These are phyloP conservation scores for Lasioglossum calceatum DNA, from an alignment of 2,888 invertebrate species.

Conservation along the genomic window DNA sequence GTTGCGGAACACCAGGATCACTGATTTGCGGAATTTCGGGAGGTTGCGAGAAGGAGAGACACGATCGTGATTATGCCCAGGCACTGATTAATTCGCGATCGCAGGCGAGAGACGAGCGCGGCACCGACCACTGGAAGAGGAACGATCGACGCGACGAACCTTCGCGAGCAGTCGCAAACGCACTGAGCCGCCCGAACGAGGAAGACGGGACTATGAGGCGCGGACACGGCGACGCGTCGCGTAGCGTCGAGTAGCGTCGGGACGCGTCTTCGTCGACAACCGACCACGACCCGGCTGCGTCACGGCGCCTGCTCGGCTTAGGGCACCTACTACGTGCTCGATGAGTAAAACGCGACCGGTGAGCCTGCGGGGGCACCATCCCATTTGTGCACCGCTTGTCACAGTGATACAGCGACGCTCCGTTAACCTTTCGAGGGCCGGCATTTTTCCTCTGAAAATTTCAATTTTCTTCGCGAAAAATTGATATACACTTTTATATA, in stretches of 20 bases:
- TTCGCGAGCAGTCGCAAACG: slow-evolving; percentile 54
- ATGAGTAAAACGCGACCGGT: slow-evolving; percentile 40
- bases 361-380: slow-evolving; percentile 9
- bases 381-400: not conserved
- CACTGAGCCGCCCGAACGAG: slow-evolving; percentile 54
- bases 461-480: too few relatives aligned
- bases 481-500: too few relatives aligned
- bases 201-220: slow-evolving; percentile 41
- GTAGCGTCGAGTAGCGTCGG: slow-evolving; percentile 42
- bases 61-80: not conserved
- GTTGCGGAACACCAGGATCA: not conserved
- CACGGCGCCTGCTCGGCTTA: slow-evolving; percentile 67
- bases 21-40: not conserved
- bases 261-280: slow-evolving; percentile 51
- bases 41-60: not conserved
- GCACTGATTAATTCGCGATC: not conserved
- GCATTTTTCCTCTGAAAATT: too few relatives aligned
- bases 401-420: not conserved
- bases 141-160: slow-evolving; percentile 24
- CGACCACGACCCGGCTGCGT: slow-evolving; percentile 54
- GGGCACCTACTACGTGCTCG: slow-evolving; percentile 51
- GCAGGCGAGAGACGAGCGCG: not conserved
- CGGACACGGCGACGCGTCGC: slow-evolving; percentile 47
- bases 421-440: too few relatives aligned
- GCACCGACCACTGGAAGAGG: not conserved